phyloP scores from a whole-genome alignment of 2,797 vertebrate species.

The Streptopelia turtur region DNA sequence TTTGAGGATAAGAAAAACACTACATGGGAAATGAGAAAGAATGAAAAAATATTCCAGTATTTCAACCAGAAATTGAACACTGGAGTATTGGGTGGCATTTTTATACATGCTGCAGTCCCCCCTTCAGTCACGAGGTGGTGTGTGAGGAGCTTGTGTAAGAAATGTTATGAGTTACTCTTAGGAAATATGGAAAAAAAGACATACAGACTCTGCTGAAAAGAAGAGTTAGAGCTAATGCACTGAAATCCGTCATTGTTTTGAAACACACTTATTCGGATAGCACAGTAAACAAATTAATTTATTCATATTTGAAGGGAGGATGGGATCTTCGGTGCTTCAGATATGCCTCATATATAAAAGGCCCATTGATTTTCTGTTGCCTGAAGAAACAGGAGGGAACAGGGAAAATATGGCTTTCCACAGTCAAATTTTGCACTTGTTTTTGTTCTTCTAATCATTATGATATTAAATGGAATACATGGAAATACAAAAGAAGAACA shows the following conservation, averaged over 20 bases:
- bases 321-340: not conserved
- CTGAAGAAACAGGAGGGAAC: not conserved
- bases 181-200: not conserved
- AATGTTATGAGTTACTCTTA: not conserved
- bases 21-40: not conserved
- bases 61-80: not conserved
- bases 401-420: not conserved
- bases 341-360: not conserved
- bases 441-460: not conserved
- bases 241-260: not conserved
- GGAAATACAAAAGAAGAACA: not conserved
- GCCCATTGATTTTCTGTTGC: not conserved
- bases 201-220: not conserved
- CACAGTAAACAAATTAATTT: constrained; percentile 29
- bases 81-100: not conserved
- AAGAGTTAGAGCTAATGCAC: not conserved
- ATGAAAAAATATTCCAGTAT: not conserved
- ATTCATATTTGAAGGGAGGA: not conserved
- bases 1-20: not conserved
- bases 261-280: not conserved
- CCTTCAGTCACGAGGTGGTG: constrained; percentile 34
- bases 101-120: not conserved
- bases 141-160: constrained; percentile 20
- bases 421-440: not conserved
- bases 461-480: not conserved